A percentile compares a stretch with the other conserved stretches of the same genome.
Conservation (phyloP, 2,888 invertebrate species). For the Furcula furcula region DNA sequence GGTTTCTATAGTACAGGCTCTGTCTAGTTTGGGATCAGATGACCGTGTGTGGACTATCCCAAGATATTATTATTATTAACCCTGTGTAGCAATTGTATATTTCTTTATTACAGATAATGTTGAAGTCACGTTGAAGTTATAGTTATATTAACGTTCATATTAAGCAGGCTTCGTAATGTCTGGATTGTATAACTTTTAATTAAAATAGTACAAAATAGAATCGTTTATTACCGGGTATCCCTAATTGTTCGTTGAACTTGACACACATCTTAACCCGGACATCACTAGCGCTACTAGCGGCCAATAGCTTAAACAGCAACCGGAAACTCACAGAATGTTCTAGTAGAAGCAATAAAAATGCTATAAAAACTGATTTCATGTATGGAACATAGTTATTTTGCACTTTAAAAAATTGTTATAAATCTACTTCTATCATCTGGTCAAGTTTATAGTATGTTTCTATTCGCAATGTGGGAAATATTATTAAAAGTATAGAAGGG, state of each 20-base stretch:
- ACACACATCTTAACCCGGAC: conserved; percentile 43
- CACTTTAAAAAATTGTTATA: background rate
- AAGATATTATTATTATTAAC: too few species aligned
- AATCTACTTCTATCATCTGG: background rate
- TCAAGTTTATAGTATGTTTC: conserved; percentile 10
- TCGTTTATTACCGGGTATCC: conserved; percentile 25
- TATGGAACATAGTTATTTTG: conserved; percentile 14
- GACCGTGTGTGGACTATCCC: too few species aligned
- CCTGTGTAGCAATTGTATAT: too few species aligned
- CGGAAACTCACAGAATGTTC: conserved; percentile 65
- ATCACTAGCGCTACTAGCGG: conserved; percentile 44
- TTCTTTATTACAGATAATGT: too few species aligned
- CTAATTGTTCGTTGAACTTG: conserved; percentile 16
- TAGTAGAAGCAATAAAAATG: conserved; percentile 31
- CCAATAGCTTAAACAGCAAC: conserved; percentile 35
- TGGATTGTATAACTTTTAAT: too few species aligned
- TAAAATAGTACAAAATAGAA: background rate
- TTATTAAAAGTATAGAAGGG: conserved; percentile 4
- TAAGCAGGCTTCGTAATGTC: too few species aligned
- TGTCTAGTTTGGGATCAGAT: too few species aligned
- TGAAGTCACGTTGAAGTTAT: too few species aligned
- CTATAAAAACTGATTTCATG: conserved; percentile 16
- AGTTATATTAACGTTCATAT: too few species aligned
- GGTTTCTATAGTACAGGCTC: too few species aligned
- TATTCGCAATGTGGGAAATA: conserved; percentile 19